Evolutionary conservation across 1,140 invertebrate genomes (phyloP), one percentile per base, ranked within the genome.

Genomic region (Trichonephila clavipes): DNA sequence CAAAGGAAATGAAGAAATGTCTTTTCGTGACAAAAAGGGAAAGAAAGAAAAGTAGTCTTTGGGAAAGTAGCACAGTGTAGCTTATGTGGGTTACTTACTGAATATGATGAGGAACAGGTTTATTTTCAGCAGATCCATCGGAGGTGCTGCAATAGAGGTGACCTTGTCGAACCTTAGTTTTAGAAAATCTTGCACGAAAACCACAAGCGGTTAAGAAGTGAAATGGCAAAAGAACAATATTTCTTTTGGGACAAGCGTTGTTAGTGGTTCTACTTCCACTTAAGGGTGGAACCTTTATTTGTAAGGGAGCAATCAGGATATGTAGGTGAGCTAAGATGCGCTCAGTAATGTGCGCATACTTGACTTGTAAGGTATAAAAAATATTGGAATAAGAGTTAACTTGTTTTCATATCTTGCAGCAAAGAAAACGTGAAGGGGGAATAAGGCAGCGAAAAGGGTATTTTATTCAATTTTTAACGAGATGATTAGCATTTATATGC

Each of bases 81-180:
- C 81, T 83, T 92, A 92, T 62, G 66, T 83, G 61, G 90, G 90
- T 69, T 92, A 92, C 90, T 92, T 92, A 92, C 90, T 85, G 62
- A 24, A 85, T 66, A 92, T 16, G 81, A 92, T 40, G 62, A 92
- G 62, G 62, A 92, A 92, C 90, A 92, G 90, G 90, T 92, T 92
- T 92, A 85, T 8, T 86, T n/a, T 62, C 61, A 82, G 59, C 59
- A 86, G 34, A 66, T 69, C 82, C 90, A 92, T 92, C 90, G 18
- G 40, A 89, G 66, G 28, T 1, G 24, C 66, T 58, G n/a, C 24
- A 18, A 40, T 77, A 40, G 44, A 81, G 61, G 81, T 92, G 90
- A 92, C 90, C 90, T 92, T 92, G 90, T 86, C 34, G 34, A 89
- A 51, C 51, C 51, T 51, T 12, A 51, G 34, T n/a, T 18, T 6